Evolutionary conservation across 2,113 vertebrate genomes (phyloP), one percentile per base, ranked within the genome.

Genomic region (Salvelinus sp.): DNA sequence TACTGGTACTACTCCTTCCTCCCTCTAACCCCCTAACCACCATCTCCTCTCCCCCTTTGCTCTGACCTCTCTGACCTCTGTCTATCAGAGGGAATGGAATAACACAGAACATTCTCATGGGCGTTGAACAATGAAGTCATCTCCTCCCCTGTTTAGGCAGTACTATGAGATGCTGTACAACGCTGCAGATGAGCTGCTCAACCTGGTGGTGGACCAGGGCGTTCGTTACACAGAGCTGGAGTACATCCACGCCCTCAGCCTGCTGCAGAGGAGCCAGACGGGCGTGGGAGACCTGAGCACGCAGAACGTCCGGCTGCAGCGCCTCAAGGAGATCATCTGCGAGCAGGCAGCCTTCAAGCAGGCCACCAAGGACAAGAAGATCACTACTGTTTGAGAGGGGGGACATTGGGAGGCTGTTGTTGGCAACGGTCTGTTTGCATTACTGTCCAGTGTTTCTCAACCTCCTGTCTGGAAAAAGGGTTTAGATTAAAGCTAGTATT

Each of bases 131-230:
- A 33, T 50, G 48, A 54, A 7, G 16, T 20, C 5, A 57, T 57
- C 58, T 25, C 54, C 33, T 3, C 23, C 63, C 75, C 27, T 20
- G 33, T n/a, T 7, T 80, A 94, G 98, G 93, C 97, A 99, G 83
- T 99, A 99, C 73, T 99, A 99, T 0, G 98, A 99, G 93, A 99
- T 99, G 97, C 91, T 99, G 71, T 99, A 99, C 93, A 99, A 98
- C 94, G 96, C 95, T 0, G 95, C 97, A 0, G 97, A 99, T 0
- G 98, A 99, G 94, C 94, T 99, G 79, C 91, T 99, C 79, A 97
- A 98, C 89, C 94, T 99, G 72, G 95, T 99, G 89, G 97, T 99
- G 92, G 98, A 99, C 85, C 98, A 99, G 88, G 98, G 98, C 0
- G 97, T 99, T 73, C 96, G 97, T 83, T 99, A 99, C 94, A 96